phyloP scores from a whole-genome alignment of 1,140 invertebrate species.

The Armadillidium nasatum region DNA sequence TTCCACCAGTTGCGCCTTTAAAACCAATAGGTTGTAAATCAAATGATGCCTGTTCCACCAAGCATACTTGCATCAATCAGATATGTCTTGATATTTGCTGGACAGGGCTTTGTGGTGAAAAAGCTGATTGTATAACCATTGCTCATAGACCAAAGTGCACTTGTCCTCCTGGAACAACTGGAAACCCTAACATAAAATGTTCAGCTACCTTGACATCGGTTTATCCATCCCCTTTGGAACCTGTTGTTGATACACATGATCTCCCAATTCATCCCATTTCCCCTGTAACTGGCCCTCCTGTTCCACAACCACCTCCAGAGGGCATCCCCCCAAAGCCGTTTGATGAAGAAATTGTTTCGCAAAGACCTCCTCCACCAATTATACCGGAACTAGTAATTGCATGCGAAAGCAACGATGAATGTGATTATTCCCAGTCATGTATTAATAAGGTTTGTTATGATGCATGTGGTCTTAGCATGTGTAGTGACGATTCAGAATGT shows the following conservation, averaged over 20 bases:
- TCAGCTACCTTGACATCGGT: conserved; percentile 48
- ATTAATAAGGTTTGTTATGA: conserved; percentile 41
- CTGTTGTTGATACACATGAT: conserved; percentile 18
- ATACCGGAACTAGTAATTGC: conserved; percentile 52
- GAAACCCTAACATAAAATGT: conserved; percentile 81
- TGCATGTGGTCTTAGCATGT: conserved; percentile 51
- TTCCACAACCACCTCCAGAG: conserved; percentile 19
- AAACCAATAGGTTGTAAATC: conserved; percentile 43
- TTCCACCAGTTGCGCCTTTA: conserved; percentile 21
- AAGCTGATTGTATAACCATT: conserved; percentile 71
- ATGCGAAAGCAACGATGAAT: conserved; percentile 63
- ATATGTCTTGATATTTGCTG: conserved; percentile 59
- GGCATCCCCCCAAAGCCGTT: background rate
- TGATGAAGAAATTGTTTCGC: conserved; percentile 9
- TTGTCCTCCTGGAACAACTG: conserved; percentile 73
- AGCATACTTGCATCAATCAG: conserved; percentile 52
- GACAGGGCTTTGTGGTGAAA: conserved; percentile 58
- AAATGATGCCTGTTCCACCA: conserved; percentile 48
- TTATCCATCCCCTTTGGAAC: conserved; percentile 3
- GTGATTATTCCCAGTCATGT: conserved; percentile 48
- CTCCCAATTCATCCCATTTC: conserved; percentile 10
- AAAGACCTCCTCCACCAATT: conserved; percentile 20
- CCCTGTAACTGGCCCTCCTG: conserved; percentile 18
- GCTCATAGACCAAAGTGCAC: conserved; percentile 74
- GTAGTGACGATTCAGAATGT: conserved; percentile 72